Evolutionary conservation across 2,797 vertebrate species (phyloP).

Genomic region (Alectoris magna): DNA sequence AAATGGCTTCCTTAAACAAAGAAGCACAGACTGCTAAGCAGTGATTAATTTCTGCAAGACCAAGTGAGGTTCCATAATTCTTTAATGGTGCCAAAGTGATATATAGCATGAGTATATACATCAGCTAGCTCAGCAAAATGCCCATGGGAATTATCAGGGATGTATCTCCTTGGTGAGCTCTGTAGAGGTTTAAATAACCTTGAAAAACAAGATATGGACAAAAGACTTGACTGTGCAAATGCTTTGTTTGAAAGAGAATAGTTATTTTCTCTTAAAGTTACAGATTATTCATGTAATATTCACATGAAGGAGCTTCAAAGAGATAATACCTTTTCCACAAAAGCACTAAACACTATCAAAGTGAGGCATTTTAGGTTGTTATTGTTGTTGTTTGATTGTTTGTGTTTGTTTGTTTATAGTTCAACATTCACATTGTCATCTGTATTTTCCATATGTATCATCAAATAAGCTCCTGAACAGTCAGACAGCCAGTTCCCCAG

Average conservation of each 20-base stretch:
- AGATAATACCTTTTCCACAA: not conserved
- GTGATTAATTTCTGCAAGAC: constrained; percentile 80
- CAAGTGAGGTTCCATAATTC: constrained; percentile 67
- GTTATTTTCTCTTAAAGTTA: constrained; percentile 25
- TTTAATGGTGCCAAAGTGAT: constrained; percentile 77
- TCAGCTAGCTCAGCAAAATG: constrained; percentile 75
- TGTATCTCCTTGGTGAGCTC: constrained; percentile 42
- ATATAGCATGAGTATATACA: constrained; percentile 46
- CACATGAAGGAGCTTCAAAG: not conserved
- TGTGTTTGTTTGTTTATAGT: not conserved
- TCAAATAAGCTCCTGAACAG: constrained; percentile 40
- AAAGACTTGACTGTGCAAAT: not conserved
- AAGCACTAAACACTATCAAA: not conserved
- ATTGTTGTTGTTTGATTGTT: not conserved
- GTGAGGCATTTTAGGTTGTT: not conserved
- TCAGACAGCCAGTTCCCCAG: constrained; percentile 31
- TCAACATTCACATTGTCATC: not conserved
- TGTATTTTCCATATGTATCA: constrained; percentile 50
- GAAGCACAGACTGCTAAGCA: constrained; percentile 73
- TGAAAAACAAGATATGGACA: constrained; percentile 53
- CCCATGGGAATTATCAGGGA: constrained; percentile 35
- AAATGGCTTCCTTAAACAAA: constrained; percentile 77
- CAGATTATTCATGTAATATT: not conserved
- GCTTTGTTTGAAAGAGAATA: not conserved
- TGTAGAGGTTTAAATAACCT: constrained; percentile 74